Percentiles rank a stretch among this genome's conserved stretches.
Conservation (phyloP, 2,113 vertebrate species). For the Hemiprocne comata region DNA sequence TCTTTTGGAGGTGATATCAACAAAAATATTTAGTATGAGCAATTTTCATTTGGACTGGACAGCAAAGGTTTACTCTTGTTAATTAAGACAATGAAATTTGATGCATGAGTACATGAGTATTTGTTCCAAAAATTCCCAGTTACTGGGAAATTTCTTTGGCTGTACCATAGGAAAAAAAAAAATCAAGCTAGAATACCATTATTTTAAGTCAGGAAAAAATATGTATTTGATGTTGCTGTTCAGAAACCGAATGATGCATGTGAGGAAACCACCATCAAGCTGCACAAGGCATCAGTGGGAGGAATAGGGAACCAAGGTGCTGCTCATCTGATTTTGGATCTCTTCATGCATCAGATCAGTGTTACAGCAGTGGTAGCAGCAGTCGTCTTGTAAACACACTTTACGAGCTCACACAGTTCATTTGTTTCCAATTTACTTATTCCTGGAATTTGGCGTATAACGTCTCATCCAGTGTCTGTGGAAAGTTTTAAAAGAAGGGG, state of each 20-base stretch:
- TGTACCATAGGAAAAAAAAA: neutral
- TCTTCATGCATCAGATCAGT: neutral
- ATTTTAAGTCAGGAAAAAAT: neutral
- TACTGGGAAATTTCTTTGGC: neutral
- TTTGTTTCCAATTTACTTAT: constrained; percentile 42
- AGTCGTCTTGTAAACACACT: neutral
- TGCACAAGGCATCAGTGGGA: too few species aligned
- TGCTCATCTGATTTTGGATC: neutral
- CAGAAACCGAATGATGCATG: neutral
- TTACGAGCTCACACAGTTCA: neutral
- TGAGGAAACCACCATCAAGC: neutral
- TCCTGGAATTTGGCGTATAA: neutral
- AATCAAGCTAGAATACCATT: neutral
- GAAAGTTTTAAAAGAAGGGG: constrained; percentile 16
- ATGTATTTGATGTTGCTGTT: neutral
- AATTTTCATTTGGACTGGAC: neutral
- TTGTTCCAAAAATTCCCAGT: neutral
- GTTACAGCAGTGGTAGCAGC: neutral
- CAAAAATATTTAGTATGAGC: neutral
- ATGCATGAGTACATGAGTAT: neutral
- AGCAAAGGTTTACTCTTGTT: neutral
- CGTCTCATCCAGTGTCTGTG: neutral
- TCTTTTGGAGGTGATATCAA: neutral
- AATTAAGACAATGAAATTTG: neutral
- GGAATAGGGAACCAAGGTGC: neutral